These are phyloP conservation scores for Isoperla grammatica DNA, from an alignment of 2,888 invertebrate species.

Conservation along the genomic window DNA sequence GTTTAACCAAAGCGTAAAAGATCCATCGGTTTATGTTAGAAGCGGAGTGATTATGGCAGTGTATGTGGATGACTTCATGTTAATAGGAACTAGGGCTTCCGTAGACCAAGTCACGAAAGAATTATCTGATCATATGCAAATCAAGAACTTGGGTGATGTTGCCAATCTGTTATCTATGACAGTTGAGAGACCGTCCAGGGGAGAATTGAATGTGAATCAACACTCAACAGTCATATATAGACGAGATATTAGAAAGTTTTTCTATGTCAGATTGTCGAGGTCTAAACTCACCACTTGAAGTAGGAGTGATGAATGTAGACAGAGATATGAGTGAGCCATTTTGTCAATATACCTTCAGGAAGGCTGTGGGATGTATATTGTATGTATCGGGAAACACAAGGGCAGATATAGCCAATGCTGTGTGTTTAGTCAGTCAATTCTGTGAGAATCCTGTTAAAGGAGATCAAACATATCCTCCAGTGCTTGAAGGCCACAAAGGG, in stretches of 20 bases:
- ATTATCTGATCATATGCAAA: neutral
- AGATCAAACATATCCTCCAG: neutral
- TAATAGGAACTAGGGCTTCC: neutral
- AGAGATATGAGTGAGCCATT: neutral
- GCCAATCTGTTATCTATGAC: neutral
- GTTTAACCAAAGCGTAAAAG: no score
- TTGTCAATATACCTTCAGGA: neutral
- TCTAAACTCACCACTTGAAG: neutral
- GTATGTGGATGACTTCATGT: slow-evolving; percentile 14
- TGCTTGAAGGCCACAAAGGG: neutral
- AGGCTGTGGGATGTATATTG: slow-evolving; percentile 3
- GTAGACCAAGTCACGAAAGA: neutral
- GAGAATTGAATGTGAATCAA: neutral
- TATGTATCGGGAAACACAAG: neutral
- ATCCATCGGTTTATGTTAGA: no score
- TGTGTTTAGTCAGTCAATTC: neutral
- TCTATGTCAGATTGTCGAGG: slow-evolving; percentile 1
- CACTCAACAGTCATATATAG: no score
- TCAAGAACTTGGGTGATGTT: neutral
- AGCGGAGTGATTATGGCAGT: no score
- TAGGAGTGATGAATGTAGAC: neutral
- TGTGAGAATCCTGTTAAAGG: neutral
- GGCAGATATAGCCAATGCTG: slow-evolving; percentile 7
- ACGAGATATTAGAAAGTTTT: neutral
- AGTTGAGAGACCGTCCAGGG: slow-evolving; percentile 1